phyloP scores from a whole-genome alignment of 1,140 invertebrate genomes.

The Chionoecetes opilio region DNA sequence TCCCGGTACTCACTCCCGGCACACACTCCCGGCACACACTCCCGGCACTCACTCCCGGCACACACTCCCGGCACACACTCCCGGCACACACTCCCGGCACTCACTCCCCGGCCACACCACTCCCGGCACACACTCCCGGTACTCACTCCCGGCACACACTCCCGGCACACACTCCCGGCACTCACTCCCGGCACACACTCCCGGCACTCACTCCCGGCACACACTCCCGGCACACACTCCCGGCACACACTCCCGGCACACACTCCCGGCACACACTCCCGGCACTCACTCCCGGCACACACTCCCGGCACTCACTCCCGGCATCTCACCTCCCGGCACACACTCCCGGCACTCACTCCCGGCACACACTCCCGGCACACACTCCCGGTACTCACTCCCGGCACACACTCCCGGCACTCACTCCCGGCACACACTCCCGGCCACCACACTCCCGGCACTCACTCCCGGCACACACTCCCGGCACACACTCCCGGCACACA shows the following conservation, averaged over 20 bases:
- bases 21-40: too few species aligned
- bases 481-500: not conserved
- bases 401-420: not conserved
- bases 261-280: not conserved
- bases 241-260: too few species aligned
- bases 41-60: too few species aligned
- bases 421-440: not conserved
- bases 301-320: not conserved
- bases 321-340: not conserved
- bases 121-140: too few species aligned
- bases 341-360: not conserved
- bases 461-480: not conserved
- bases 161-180: too few species aligned
- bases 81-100: too few species aligned
- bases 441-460: too few species aligned
- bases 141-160: not conserved
- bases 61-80: too few species aligned
- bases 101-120: too few species aligned
- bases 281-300: not conserved
- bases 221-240: too few species aligned
- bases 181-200: not conserved
- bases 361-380: too few species aligned
- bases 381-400: too few species aligned
- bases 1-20: not conserved
- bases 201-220: not conserved